These are phyloP conservation scores for Panurus biarmicus DNA, from an alignment of 2,113 vertebrate species.

Conservation along the genomic window DNA sequence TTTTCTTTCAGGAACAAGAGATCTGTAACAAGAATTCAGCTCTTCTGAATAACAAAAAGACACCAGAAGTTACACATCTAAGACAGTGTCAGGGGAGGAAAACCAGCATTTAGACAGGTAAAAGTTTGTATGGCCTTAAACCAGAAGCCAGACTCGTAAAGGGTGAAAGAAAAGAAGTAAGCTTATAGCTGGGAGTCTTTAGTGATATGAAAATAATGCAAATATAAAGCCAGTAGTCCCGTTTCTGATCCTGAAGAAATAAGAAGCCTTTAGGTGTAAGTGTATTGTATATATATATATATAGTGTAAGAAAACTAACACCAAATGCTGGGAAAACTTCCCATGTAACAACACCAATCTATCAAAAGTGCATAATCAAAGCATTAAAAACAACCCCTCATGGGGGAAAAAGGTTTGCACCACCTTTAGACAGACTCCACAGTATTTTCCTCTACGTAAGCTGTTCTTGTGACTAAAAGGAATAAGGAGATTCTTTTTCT, in stretches of 20 bases:
- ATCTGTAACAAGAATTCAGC: not conserved
- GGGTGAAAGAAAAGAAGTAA: not conserved
- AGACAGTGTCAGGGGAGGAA: not conserved
- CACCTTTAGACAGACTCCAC: not conserved
- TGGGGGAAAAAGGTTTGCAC: not conserved
- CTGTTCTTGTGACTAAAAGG: not conserved
- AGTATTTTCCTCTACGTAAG: not conserved
- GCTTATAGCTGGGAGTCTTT: not conserved
- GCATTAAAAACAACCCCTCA: not conserved
- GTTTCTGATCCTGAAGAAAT: not conserved
- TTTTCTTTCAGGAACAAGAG: not conserved
- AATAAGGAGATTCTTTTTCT: not conserved
- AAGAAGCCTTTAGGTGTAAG: not conserved
- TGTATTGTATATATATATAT: too few relatives aligned
- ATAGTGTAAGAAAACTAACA: not conserved
- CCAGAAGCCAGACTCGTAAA: not conserved
- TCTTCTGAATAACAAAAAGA: not conserved
- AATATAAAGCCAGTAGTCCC: not conserved
- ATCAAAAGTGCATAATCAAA: not conserved
- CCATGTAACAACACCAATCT: not conserved
- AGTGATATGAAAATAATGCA: not conserved
- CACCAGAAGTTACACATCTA: not conserved
- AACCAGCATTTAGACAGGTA: not conserved
- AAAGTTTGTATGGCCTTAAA: not conserved
- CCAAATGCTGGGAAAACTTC: not conserved